phyloP scores from a whole-genome alignment of 2,888 invertebrate genomes.

The Saturnia pavonia region DNA sequence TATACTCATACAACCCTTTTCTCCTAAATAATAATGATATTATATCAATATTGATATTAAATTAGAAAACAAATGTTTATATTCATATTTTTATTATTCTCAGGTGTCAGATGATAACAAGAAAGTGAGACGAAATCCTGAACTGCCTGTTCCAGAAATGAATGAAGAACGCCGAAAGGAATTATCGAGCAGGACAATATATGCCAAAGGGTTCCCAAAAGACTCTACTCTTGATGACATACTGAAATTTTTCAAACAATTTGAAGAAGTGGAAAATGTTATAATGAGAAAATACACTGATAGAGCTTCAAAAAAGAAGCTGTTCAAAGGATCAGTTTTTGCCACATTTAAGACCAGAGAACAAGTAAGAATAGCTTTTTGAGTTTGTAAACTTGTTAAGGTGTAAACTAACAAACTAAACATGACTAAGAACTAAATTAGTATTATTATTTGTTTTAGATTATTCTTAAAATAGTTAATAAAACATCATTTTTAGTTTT shows the following conservation, averaged over 20 bases:
- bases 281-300: constrained; percentile 84
- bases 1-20: too few relatives aligned
- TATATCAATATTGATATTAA: too few relatives aligned
- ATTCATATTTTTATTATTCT: constrained; percentile 11
- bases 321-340: constrained; percentile 96
- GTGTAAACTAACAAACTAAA: background rate
- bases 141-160: constrained; percentile 90
- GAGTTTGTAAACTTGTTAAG: background rate
- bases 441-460: background rate
- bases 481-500: background rate
- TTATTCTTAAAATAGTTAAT: background rate
- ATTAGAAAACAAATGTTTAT: background rate
- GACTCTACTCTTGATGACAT: constrained; percentile 86
- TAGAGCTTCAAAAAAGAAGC: constrained; percentile 82
- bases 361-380: constrained; percentile 57
- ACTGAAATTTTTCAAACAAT: constrained; percentile 86
- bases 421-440: background rate
- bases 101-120: constrained; percentile 85
- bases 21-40: too few relatives aligned
- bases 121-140: constrained; percentile 88
- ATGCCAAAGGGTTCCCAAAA: constrained; percentile 93
- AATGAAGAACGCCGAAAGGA: constrained; percentile 92
- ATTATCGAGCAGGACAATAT: constrained; percentile 88
- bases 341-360: constrained; percentile 92
- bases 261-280: constrained; percentile 86